A percentile compares a stretch with the other conserved stretches of the same genome.
These are phyloP conservation scores for Epicampocera succincta DNA, from an alignment of 2,888 invertebrate species.

Conservation along the genomic window DNA sequence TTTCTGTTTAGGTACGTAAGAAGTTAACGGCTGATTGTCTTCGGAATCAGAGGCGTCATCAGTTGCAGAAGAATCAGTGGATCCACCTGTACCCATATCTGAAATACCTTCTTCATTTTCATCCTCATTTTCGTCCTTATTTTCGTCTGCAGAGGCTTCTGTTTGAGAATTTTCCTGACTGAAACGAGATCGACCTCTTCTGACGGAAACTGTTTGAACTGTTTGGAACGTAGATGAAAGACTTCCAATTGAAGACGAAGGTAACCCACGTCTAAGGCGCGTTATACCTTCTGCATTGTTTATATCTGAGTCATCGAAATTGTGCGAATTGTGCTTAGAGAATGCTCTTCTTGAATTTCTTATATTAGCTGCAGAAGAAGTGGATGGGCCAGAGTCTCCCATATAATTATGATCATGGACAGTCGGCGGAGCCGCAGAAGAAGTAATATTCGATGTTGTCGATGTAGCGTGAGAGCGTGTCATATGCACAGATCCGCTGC, in stretches of 20 bases:
- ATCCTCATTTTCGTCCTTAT: conserved; percentile 70
- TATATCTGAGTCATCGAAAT: conserved; percentile 79
- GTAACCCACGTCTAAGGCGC: conserved; percentile 76
- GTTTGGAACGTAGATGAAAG: conserved; percentile 57
- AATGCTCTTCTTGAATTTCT: conserved; percentile 78
- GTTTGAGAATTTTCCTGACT: conserved; percentile 77
- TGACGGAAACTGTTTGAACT: conserved; percentile 56
- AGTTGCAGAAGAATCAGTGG: conserved; percentile 72
- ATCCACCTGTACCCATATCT: conserved; percentile 79
- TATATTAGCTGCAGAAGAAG: conserved; percentile 70
- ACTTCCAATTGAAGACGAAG: conserved; percentile 74
- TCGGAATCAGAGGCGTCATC: conserved; percentile 79
- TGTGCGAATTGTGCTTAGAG: conserved; percentile 81
- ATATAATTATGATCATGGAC: conserved; percentile 81
- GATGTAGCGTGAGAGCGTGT: conserved; percentile 80
- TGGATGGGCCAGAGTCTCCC: conserved; percentile 77
- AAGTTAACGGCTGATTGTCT: conserved; percentile 82
- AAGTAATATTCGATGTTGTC: conserved; percentile 71
- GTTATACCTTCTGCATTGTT: conserved; percentile 75
- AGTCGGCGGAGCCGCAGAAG: conserved; percentile 68
- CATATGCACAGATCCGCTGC: conserved; percentile 73
- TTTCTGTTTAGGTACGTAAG: conserved; percentile 75
- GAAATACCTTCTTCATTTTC: conserved; percentile 76
- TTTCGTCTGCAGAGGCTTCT: conserved; percentile 71
- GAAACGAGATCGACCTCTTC: conserved; percentile 75